Conservation (phyloP, 23 tunicate species). For the Clavelina lepadiformis region DNA sequence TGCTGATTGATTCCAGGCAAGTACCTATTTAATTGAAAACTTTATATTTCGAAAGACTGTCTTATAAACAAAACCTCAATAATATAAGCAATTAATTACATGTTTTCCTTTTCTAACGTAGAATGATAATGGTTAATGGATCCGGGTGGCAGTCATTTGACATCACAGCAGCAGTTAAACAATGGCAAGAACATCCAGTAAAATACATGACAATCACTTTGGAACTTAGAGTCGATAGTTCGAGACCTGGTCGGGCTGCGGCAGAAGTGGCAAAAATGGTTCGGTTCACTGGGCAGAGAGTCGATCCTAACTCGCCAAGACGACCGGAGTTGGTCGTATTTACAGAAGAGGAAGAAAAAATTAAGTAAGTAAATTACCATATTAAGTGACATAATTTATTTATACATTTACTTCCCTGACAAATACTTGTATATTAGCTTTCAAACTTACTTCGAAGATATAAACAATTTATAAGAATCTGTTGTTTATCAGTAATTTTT, state of each 20-base stretch:
- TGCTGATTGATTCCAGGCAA: conserved; percentile 70
- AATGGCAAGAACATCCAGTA: conserved; percentile 81
- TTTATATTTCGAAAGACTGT: not conserved
- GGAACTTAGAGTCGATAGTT: conserved; percentile 66
- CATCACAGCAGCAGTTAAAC: conserved; percentile 65
- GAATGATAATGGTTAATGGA: conserved; percentile 75
- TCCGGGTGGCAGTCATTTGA: conserved; percentile 93
- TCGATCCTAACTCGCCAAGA: conserved; percentile 23
- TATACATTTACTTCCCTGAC: too few species aligned
- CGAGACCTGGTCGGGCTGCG: conserved; percentile 66
- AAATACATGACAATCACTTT: conserved; percentile 69
- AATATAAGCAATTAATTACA: too few species aligned
- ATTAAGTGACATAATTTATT: not conserved
- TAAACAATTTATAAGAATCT: too few species aligned
- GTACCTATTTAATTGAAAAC: not conserved
- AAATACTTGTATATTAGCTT: too few species aligned
- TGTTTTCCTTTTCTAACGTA: conserved; percentile 11
- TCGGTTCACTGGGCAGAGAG: conserved; percentile 74
- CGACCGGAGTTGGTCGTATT: conserved; percentile 78
- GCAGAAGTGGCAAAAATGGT: conserved; percentile 65
- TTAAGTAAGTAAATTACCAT: conserved; percentile 34
- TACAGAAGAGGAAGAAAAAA: conserved; percentile 43
- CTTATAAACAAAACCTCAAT: not conserved
- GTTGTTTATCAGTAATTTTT: too few species aligned
- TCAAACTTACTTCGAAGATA: too few species aligned